phyloP scores from a whole-genome alignment of 2,113 vertebrate species.

The Silurus asotus region DNA sequence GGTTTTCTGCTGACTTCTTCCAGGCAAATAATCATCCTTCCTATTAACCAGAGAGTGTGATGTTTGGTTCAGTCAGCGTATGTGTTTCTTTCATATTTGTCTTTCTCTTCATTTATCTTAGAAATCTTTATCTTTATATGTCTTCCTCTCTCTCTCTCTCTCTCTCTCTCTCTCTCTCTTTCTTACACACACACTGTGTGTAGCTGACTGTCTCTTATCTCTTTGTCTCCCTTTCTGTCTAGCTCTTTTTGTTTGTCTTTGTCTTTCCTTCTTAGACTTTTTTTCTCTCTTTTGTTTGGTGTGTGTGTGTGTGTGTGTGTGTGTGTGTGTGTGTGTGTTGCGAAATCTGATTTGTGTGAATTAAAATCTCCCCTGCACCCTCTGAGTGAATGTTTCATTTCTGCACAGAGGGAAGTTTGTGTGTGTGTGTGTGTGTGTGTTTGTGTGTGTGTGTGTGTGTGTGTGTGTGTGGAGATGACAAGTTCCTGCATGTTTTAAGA shows the following conservation, averaged over 20 bases:
- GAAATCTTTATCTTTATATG: too few species aligned
- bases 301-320: constrained; percentile 28
- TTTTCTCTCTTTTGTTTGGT: too few species aligned
- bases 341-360: constrained; percentile 53
- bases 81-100: neutral
- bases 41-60: too few species aligned
- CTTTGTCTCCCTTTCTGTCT: neutral
- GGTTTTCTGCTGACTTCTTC: too few species aligned
- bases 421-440: neutral
- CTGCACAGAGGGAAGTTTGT: neutral
- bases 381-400: constrained; percentile 27
- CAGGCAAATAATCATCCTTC: too few species aligned
- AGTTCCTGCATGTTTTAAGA: constrained; percentile 44
- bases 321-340: constrained; percentile 51
- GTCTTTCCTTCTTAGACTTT: neutral
- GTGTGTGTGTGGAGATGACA: neutral
- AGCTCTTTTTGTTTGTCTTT: neutral
- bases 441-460: neutral
- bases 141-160: neutral
- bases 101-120: too few species aligned
- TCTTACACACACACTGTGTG: too few species aligned
- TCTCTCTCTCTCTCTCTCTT: neutral
- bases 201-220: neutral
- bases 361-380: neutral
- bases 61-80: too few species aligned